Evolutionary conservation across 2,113 vertebrate genomes (phyloP).

Genomic region (Platanista minor): DNA sequence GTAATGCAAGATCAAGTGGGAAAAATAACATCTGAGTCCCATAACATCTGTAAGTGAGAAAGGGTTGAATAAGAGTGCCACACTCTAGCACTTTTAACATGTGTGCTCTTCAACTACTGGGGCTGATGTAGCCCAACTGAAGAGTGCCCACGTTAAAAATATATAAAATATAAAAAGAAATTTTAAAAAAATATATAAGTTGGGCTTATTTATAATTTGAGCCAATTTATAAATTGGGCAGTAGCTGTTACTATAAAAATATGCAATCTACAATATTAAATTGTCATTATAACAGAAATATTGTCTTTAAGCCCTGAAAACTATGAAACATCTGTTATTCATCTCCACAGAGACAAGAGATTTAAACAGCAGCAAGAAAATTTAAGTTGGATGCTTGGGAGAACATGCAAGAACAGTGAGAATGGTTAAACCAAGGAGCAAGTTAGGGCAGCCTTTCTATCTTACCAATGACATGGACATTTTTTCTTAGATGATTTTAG

Average conservation of each 20-base stretch:
- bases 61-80: not conserved
- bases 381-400: not conserved
- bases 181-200: not conserved
- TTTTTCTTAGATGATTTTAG: slow-evolving; percentile 25
- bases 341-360: slow-evolving; percentile 25
- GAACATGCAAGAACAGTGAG: not conserved
- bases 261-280: not conserved
- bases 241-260: slow-evolving; percentile 39
- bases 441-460: not conserved
- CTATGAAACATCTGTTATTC: slow-evolving; percentile 45
- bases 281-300: slow-evolving; percentile 43
- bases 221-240: not conserved
- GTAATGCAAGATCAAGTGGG: not conserved
- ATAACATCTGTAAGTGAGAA: not conserved
- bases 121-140: not conserved
- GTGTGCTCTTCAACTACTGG: not conserved
- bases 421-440: not conserved
- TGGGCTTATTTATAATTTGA: not conserved
- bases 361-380: slow-evolving; percentile 27
- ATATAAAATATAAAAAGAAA: not conserved
- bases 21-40: not conserved
- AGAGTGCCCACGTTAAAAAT: not conserved
- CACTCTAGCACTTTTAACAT: not conserved
- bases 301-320: slow-evolving; percentile 24
- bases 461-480: not conserved